Percentiles rank a stretch among this genome's conserved stretches.
Conservation (phyloP, 2,888 invertebrate genomes). For the Allygus modestus region DNA sequence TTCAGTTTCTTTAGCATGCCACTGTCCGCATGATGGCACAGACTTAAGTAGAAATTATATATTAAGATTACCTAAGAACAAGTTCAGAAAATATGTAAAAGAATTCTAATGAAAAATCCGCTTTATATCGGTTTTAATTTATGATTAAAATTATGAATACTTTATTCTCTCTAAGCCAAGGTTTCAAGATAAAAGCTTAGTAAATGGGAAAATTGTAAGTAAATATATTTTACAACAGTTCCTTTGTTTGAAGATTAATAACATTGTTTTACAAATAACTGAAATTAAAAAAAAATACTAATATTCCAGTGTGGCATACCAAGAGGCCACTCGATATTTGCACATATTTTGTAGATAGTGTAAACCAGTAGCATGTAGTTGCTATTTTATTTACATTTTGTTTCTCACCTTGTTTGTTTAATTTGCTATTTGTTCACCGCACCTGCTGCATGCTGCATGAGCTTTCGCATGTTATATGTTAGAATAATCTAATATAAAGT, state of each 20-base stretch:
- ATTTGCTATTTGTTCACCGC: slow-evolving; percentile 50
- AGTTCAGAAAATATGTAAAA: not conserved
- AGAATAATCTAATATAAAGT: slow-evolving; percentile 1
- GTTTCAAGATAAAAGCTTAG: not conserved
- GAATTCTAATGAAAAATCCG: not conserved
- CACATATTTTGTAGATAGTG: slow-evolving; percentile 6
- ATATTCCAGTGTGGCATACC: not conserved
- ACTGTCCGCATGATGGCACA: slow-evolving; percentile 52
- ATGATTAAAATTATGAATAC: not conserved
- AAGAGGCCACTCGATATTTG: not conserved
- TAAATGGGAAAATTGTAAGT: slow-evolving; percentile 33
- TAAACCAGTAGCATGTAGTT: slow-evolving; percentile 39
- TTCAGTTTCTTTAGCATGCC: slow-evolving; percentile 60
- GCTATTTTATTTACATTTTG: slow-evolving; percentile 23
- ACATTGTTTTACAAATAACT: not conserved
- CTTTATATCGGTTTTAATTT: not conserved
- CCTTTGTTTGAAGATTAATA: slow-evolving; percentile 9
- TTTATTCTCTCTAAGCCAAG: not conserved
- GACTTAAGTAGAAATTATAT: slow-evolving; percentile 18
- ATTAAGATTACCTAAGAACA: not conserved
- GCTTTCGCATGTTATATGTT: slow-evolving; percentile 48
- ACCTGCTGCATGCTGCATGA: slow-evolving; percentile 36
- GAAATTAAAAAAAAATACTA: not conserved
- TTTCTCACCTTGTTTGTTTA: not conserved
- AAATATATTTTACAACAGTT: not conserved